Evolutionary conservation across 2,113 vertebrate species (phyloP), one percentile per base, ranked within the genome.

Genomic region (Rallus limicola): DNA sequence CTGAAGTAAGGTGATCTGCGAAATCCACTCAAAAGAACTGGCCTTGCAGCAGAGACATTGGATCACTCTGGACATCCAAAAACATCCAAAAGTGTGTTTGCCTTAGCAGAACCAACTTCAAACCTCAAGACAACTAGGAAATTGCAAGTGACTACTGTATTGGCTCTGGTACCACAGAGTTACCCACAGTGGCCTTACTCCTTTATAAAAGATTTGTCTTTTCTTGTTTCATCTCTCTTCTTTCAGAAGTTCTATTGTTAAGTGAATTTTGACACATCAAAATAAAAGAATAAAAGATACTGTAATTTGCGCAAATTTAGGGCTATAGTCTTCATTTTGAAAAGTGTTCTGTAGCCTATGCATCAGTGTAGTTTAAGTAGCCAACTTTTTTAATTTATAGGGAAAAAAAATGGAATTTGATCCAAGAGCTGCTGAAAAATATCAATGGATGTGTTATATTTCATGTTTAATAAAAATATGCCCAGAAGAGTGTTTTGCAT

Each of bases 111-210:
- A 97, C 93, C 97, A 93, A 96, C 96, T 96, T 97, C 95, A 93
- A 97, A 98, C 97, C 97, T 98, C 96, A 96, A 82, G 94, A 95
- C 88, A 96, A 74, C 56, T 26, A 67, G 88, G 87, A 97, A 95
- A 86, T 71, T 56, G 60, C 79, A 94, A 90, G 72, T 74, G 88
- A 92, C 96, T 96, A 63, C 89, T 96, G 84, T 97, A 89, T 95
- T 90, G 86, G 93, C 92, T 97, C 96, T 89, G 95, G 78, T 91
- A 77, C 83, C 75, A 77, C 59, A 69, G 90, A 95, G 83, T 97
- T 95, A 97, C 95, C 97, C 95, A 75, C 90, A 80, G 96, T 96
- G 97, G 97, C 97, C 98, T 98, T 98, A 97, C 75, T 94, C 89
- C 86, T 97, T 96, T 92, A 38, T 76, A 86, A 91, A 91, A 90